Evolutionary conservation across 2,888 invertebrate species (phyloP).

Genomic region (Drosophila koepferae): DNA sequence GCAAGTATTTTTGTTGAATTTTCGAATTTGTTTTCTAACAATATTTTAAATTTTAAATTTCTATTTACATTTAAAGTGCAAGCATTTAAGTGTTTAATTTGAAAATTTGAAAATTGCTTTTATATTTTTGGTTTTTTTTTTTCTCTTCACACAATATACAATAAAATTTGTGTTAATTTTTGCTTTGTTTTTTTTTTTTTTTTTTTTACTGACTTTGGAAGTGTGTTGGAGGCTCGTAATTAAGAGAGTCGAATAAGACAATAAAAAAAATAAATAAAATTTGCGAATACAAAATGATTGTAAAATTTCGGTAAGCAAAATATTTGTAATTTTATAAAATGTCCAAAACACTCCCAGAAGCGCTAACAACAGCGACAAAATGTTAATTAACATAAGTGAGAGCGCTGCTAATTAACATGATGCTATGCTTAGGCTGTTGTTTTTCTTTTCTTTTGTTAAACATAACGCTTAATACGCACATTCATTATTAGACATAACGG

Average conservation of each 20-base stretch:
- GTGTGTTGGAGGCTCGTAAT: slow-evolving; percentile 38
- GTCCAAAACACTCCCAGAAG: slow-evolving; percentile 36
- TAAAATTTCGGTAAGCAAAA: slow-evolving; percentile 3
- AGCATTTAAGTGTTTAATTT: slow-evolving; percentile 23
- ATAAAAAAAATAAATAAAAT: slow-evolving; percentile 26
- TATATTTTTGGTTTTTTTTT: slow-evolving; percentile 42
- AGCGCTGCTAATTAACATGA: slow-evolving; percentile 29
- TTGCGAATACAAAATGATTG: slow-evolving; percentile 24
- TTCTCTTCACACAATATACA: slow-evolving; percentile 36
- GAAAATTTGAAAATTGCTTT: slow-evolving; percentile 36
- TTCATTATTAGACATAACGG: slow-evolving; percentile 35
- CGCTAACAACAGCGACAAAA: slow-evolving; percentile 13
- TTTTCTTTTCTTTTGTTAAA: slow-evolving; percentile 13
- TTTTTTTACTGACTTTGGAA: slow-evolving; percentile 41
- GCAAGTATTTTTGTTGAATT: slow-evolving; percentile 19
- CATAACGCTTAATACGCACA: slow-evolving; percentile 41
- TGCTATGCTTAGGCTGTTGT: slow-evolving; percentile 12
- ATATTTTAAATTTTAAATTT: slow-evolving; percentile 10
- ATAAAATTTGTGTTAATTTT: slow-evolving; percentile 34
- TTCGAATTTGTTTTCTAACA: slow-evolving; percentile 18
- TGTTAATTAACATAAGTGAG: slow-evolving; percentile 25
- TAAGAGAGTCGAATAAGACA: not conserved
- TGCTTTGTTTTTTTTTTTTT: not conserved
- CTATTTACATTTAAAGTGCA: slow-evolving; percentile 51
- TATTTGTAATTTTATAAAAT: slow-evolving; percentile 4